Conservation (phyloP, 2,797 vertebrate species). For the Paguma larvata region DNA sequence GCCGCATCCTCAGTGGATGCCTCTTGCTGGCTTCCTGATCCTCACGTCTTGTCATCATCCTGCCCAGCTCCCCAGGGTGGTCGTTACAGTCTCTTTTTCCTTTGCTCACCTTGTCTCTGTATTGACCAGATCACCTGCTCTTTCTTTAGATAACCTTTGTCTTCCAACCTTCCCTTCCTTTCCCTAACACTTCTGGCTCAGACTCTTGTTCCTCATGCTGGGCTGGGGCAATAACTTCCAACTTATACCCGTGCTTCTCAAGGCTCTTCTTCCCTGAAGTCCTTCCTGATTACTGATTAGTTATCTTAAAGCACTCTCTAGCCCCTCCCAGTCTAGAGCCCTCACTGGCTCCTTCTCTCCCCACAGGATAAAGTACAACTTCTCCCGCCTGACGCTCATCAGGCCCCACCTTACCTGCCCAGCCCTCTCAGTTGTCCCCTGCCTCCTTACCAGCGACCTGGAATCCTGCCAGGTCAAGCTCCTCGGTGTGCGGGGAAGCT, state of each 20-base stretch:
- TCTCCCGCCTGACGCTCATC: no score
- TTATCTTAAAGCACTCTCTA: not conserved
- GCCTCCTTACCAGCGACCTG: not conserved
- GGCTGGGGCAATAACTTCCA: not conserved
- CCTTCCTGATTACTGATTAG: constrained; percentile 51
- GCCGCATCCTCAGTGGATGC: not conserved
- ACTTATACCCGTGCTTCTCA: not conserved
- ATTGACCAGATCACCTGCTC: not conserved
- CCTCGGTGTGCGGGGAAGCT: not conserved
- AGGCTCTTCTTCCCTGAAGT: not conserved
- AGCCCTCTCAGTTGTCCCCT: not conserved
- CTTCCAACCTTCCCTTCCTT: not conserved
- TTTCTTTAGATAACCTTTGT: not conserved
- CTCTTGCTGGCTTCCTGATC: not conserved
- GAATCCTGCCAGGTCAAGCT: not conserved
- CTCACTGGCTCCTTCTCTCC: not conserved
- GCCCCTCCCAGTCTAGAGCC: not conserved
- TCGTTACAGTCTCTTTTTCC: not conserved
- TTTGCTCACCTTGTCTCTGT: not conserved
- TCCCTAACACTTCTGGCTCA: not conserved
- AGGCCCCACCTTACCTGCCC: not conserved
- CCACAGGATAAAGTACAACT: constrained; percentile 61
- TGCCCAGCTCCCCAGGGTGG: not conserved
- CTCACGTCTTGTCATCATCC: not conserved
- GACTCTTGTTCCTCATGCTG: not conserved